Conservation (phyloP, 2,888 invertebrate species). For the Synergus japonicus region DNA sequence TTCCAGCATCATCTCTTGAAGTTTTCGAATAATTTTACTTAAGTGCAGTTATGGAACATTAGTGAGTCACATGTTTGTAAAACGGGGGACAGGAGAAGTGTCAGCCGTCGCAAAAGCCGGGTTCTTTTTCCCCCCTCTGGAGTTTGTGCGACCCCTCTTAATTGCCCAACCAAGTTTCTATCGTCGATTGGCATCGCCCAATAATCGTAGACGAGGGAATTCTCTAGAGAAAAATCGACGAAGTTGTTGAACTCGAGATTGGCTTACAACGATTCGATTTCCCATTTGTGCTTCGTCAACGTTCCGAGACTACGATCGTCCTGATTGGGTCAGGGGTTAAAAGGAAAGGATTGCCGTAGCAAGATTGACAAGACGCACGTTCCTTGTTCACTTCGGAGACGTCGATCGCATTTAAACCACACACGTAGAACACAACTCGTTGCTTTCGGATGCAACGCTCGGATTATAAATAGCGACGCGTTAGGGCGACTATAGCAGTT, state of each 20-base stretch:
- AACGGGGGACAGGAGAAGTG: constrained; percentile 35
- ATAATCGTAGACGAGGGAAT: constrained; percentile 20
- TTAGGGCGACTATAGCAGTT: constrained; percentile 66
- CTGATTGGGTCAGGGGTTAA: constrained; percentile 9
- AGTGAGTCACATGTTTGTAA: constrained; percentile 44
- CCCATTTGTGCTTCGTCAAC: constrained; percentile 15
- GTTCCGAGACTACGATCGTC: constrained; percentile 30
- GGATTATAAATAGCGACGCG: constrained; percentile 72
- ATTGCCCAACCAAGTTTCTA: constrained; percentile 19
- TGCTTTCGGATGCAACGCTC: constrained; percentile 60
- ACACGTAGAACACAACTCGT: constrained; percentile 62
- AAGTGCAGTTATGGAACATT: constrained; percentile 8
- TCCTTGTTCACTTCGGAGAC: constrained; percentile 48
- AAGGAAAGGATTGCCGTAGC: constrained; percentile 26
- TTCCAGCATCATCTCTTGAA: constrained; percentile 8
- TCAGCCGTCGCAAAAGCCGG: constrained; percentile 30
- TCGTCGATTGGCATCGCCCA: constrained; percentile 21
- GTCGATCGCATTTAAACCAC: constrained; percentile 61
- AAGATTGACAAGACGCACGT: constrained; percentile 34
- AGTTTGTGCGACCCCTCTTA: constrained; percentile 42
- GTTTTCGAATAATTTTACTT: constrained; percentile 31
- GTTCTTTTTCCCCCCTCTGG: constrained; percentile 12
- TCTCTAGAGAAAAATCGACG: constrained; percentile 29
- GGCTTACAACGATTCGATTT: constrained; percentile 28
- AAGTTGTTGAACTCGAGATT: constrained; percentile 22